Evolutionary conservation across 1,140 invertebrate genomes (phyloP), one percentile per base, ranked within the genome.

Genomic region (Cotesia typhae): DNA sequence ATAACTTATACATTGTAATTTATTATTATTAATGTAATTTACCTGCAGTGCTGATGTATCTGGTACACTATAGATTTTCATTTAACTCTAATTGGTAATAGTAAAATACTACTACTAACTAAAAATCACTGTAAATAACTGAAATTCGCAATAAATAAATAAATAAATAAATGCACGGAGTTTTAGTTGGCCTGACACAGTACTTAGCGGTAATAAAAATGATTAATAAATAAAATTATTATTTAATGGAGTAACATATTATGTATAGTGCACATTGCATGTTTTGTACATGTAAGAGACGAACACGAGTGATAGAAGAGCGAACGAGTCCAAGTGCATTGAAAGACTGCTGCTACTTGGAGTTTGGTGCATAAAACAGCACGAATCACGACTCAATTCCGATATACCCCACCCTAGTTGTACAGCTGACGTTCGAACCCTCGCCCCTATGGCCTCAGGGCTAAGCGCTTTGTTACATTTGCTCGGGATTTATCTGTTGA

Each of bases 261-360:
- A 28, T 28, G 20, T 28, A 28, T 28, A 28, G 1, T 28, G 20
- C 20, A 28, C 20, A 28, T 28, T 28, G 20, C 20, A 28, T 28
- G 20, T 28, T 28, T 28, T 28, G 20, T 28, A 28, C 20, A 28
- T 28, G 20, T 28, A 28, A 28, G 20, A 28, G 6, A 52, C 3
- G 53, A 57, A 52, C 68, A 61, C 68, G 55, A 57, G 20, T 28
- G 20, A 28, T 28, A 36, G 38, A 65, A 51, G 76, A 76, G 57
- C 76, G 77, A 76, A 73, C 80, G 74, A 76, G 73, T 72, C 79
- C 77, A 79, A 81, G 77, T 81, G 78, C 77, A 82, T 81, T 74
- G 77, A 73, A 75, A 79, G 80, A 83, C 81, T 83, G 74, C 77
- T 76, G 63, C 69, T 71, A 51, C 41, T 41, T 41, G 41, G 41